Evolutionary conservation across 2,888 invertebrate genomes (phyloP), one percentile per base, ranked within the genome.

Genomic region (Pharmacophagus antenor): DNA sequence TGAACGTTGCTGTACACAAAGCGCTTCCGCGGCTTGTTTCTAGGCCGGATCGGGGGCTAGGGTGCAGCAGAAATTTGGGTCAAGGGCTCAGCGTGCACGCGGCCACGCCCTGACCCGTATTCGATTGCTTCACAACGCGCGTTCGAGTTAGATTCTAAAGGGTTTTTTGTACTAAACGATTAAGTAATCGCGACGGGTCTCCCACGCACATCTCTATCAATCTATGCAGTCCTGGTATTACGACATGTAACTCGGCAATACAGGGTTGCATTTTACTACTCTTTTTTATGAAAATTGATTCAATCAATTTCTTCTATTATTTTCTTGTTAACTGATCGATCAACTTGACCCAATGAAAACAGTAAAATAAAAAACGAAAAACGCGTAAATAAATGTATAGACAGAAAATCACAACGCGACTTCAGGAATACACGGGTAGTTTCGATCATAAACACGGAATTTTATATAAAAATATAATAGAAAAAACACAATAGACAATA

Each of bases 31-130:
- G 65, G 65, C 56, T 62, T 7, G 52, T 41, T 25, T 37, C 47
- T 48, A 53, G 31, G 57, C 57, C 49, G 47, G 23, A 15, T 41
- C 49, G 23, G 25, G 59, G 44, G 49, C 42, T 56, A 64, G 68
- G 67, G 61, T 65, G 67, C 65, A 67, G 57, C 21, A 17, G 42
- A 55, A 52, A 65, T 60, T 58, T 66, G 25, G 65, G 70, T 65
- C 70, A 70, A 70, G 70, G 70, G 58, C 69, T 61, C 31, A 49
- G 57, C 41, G 60, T 68, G 69, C 68, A 67, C 62, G 65, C 61
- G 46, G 25, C 70, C 67, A 65, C 70, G 63, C 68, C 68, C 70
- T 59, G 63, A 56, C 60, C 58, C 52, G 63, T 49, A 48, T 56
- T 48, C 48, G 46, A 47, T 59, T 56, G 58, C 50, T 55, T 41